Conservation (phyloP, 2,888 invertebrate genomes). For the Autographa pulchrina region DNA sequence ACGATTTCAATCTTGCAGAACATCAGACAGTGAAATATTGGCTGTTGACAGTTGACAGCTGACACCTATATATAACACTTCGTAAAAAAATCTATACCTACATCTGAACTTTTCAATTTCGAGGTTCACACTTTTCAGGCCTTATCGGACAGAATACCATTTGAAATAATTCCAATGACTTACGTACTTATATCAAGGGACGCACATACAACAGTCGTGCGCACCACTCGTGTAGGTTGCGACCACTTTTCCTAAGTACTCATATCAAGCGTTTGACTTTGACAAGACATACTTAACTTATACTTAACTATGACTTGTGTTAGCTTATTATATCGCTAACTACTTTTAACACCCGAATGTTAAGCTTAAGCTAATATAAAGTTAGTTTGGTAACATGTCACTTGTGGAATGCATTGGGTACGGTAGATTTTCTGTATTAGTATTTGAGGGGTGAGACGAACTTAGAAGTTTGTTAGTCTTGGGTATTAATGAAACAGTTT, state of each 20-base stretch:
- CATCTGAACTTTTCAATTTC: too few species aligned
- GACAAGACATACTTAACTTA: constrained; percentile 81
- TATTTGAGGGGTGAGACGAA: background rate
- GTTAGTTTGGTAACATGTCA: constrained; percentile 38
- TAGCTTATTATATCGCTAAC: constrained; percentile 74
- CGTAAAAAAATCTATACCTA: too few species aligned
- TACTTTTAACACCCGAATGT: constrained; percentile 77
- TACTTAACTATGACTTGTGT: constrained; percentile 74
- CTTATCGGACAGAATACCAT: too few species aligned
- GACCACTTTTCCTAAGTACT: constrained; percentile 70
- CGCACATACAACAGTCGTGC: constrained; percentile 60
- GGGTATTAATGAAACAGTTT: too few species aligned
- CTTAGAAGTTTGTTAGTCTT: too few species aligned
- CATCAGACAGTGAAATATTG: too few species aligned
- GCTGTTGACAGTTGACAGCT: too few species aligned
- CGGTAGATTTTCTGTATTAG: background rate
- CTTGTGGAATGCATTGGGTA: constrained; percentile 31
- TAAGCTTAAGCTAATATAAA: constrained; percentile 57
- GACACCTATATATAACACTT: too few species aligned
- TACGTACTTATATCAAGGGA: constrained; percentile 10
- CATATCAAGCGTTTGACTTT: constrained; percentile 81
- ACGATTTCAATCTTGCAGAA: too few species aligned
- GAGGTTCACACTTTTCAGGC: too few species aligned
- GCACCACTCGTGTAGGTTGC: constrained; percentile 55
- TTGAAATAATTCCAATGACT: too few species aligned